Conservation (phyloP, 2,797 vertebrate species). For the Telmatherina bonti region DNA sequence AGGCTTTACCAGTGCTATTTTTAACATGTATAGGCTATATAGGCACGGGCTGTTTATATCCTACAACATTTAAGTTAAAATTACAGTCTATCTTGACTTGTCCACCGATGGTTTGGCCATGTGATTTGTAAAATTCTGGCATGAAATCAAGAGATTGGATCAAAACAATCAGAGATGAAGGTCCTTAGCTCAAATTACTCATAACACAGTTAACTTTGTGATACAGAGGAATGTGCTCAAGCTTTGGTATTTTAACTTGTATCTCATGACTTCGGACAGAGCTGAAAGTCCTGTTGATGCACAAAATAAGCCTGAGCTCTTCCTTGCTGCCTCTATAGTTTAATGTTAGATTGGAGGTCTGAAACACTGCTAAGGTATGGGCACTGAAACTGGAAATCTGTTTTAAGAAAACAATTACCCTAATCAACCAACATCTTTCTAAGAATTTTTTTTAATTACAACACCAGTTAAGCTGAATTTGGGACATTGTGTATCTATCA, state of each 20-base stretch:
- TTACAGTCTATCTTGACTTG: constrained; percentile 8
- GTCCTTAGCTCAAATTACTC: constrained; percentile 12
- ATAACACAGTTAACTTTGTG: constrained; percentile 23
- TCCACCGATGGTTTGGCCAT: neutral
- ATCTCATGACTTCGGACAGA: constrained; percentile 35
- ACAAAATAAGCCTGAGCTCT: constrained; percentile 1
- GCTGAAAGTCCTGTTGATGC: constrained; percentile 9
- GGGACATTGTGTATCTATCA: too few relatives aligned
- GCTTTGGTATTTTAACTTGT: constrained; percentile 25
- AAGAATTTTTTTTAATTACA: neutral
- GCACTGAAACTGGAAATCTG: neutral
- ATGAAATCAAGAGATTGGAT: constrained; percentile 5
- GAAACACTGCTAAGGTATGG: too few relatives aligned
- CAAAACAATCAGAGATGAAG: constrained; percentile 14
- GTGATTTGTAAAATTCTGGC: constrained; percentile 23
- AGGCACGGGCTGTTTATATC: neutral
- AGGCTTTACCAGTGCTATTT: neutral
- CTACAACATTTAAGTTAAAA: neutral
- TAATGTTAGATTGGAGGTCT: neutral
- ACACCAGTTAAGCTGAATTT: too few relatives aligned
- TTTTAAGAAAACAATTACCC: neutral
- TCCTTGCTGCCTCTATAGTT: neutral
- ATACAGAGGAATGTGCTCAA: constrained; percentile 30
- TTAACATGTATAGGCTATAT: neutral
- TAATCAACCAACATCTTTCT: neutral